These are phyloP conservation scores for Macrotrachela quadricornifera DNA, from an alignment of 1,140 invertebrate species.

Conservation along the genomic window DNA sequence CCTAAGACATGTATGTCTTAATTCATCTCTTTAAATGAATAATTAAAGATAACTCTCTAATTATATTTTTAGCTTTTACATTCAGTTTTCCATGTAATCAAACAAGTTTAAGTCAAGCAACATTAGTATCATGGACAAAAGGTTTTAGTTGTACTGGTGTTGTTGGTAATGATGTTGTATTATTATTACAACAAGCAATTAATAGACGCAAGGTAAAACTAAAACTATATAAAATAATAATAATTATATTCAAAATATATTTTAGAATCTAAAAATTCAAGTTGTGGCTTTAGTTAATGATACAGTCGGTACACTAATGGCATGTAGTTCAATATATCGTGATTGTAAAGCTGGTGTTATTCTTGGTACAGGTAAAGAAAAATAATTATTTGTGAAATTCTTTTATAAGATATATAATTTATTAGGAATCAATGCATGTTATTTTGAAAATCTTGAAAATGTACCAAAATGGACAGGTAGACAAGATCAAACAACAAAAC, in stretches of 20 bases:
- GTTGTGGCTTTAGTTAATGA: constrained; percentile 23
- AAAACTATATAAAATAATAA: not conserved
- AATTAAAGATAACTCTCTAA: no score
- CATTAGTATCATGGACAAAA: constrained; percentile 78
- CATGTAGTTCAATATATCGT: constrained; percentile 69
- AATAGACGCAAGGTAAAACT: constrained; percentile 32
- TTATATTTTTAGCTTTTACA: constrained; percentile 68
- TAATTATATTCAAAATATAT: not conserved
- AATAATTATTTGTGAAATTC: no score
- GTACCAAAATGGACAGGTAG: constrained; percentile 26
- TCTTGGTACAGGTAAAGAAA: constrained; percentile 55
- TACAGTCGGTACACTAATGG: constrained; percentile 64
- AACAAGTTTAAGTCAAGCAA: constrained; percentile 63
- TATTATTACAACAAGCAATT: constrained; percentile 55
- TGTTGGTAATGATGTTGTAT: constrained; percentile 63
- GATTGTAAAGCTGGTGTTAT: constrained; percentile 6
- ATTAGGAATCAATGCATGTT: constrained; percentile 64
- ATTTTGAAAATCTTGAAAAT: constrained; percentile 64
- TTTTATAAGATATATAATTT: no score
- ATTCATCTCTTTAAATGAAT: no score
- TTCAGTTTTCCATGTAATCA: constrained; percentile 91
- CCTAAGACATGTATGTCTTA: no score
- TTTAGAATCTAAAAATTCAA: constrained; percentile 6
- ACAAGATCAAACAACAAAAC: constrained; percentile 2
- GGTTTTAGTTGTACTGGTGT: constrained; percentile 73